Percentiles rank a stretch among this genome's conserved stretches.
Evolutionary conservation across 2,888 invertebrate genomes (phyloP).

Genomic region (Ennomos quercinarius): DNA sequence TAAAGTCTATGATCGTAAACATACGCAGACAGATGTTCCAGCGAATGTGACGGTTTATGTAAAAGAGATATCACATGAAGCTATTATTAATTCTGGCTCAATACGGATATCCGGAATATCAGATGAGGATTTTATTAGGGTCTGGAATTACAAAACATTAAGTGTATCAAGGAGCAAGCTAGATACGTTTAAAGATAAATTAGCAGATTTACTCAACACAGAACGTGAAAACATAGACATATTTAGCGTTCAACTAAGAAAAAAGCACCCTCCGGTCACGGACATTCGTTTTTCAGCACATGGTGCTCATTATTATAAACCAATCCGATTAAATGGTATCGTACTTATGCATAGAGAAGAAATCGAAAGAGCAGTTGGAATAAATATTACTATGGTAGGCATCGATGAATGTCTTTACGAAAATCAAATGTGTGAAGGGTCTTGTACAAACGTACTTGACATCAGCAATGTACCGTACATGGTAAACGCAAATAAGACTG

Average conservation of each 20-base stretch:
- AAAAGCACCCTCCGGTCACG: constrained; percentile 94
- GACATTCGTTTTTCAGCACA: constrained; percentile 98
- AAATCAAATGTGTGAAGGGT: constrained; percentile 97
- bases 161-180: constrained; percentile 94
- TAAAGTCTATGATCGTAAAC: constrained; percentile 96
- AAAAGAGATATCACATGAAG: constrained; percentile 97
- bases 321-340: constrained; percentile 96
- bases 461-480: constrained; percentile 96
- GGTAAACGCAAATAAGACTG: constrained; percentile 98
- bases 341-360: constrained; percentile 97
- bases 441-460: constrained; percentile 96
- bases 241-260: constrained; percentile 96
- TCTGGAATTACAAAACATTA: constrained; percentile 96
- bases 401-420: constrained; percentile 98
- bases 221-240: constrained; percentile 96
- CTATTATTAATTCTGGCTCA: constrained; percentile 97
- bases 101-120: constrained; percentile 96
- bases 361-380: constrained; percentile 97
- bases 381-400: constrained; percentile 98
- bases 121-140: constrained; percentile 97
- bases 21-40: constrained; percentile 97
- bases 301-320: constrained; percentile 97
- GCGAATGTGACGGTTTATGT: constrained; percentile 98
- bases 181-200: constrained; percentile 94
- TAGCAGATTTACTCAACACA: constrained; percentile 93